Percentiles rank a stretch among this genome's conserved stretches.
phyloP scores from a whole-genome alignment of 2,888 invertebrate species.

The Troglohyphantes excavatus region DNA sequence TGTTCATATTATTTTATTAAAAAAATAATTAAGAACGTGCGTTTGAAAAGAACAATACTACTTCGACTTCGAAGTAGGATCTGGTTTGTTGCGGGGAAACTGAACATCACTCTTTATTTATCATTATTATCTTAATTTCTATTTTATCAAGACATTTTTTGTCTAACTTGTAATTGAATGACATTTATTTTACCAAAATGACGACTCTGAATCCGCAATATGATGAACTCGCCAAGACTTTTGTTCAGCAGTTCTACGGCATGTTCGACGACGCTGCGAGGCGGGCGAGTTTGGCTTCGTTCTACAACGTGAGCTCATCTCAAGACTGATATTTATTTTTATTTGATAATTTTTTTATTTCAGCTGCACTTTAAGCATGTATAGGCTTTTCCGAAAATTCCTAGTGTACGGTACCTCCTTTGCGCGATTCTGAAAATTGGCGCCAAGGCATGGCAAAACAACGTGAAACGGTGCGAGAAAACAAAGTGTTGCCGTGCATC shows the following conservation, averaged over 20 bases:
- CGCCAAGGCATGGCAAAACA: too few species aligned
- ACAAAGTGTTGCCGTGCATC: too few species aligned
- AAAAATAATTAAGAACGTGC: neutral
- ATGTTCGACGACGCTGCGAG: slow-evolving; percentile 93
- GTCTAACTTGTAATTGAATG: slow-evolving; percentile 24
- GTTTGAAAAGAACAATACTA: slow-evolving; percentile 8
- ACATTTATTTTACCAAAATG: neutral
- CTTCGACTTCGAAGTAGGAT: slow-evolving; percentile 37
- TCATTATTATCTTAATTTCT: slow-evolving; percentile 4
- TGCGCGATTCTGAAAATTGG: too few species aligned
- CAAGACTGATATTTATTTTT: neutral
- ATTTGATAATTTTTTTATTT: neutral
- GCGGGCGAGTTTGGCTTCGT: slow-evolving; percentile 91
- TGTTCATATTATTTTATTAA: neutral
- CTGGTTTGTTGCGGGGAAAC: slow-evolving; percentile 59
- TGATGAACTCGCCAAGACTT: slow-evolving; percentile 95
- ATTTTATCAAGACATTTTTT: slow-evolving; percentile 1
- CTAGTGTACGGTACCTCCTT: too few species aligned
- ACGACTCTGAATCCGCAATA: slow-evolving; percentile 89
- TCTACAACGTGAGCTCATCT: slow-evolving; percentile 91
- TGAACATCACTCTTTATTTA: slow-evolving; percentile 30
- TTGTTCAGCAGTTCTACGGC: slow-evolving; percentile 96
- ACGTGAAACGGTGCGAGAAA: too few species aligned
- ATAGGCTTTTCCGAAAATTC: too few species aligned
- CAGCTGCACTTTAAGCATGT: too few species aligned